A percentile compares a stretch with the other conserved stretches of the same genome.
Conservation (phyloP, 1,140 invertebrate genomes). For the Heliconius congener region DNA sequence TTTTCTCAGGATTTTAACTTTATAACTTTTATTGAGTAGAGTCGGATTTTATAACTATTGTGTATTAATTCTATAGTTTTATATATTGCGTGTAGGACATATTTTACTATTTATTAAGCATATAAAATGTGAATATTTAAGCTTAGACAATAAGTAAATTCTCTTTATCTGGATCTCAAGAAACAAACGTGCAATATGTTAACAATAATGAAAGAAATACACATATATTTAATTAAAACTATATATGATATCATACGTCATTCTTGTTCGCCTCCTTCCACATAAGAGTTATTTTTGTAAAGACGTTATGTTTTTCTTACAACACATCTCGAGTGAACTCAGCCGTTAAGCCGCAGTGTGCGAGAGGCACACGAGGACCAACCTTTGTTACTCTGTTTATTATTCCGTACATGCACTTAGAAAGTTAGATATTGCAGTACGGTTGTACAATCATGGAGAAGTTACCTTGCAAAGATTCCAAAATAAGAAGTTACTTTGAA, state of each 20-base stretch:
- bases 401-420: neutral
- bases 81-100: neutral
- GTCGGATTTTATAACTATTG: neutral
- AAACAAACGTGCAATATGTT: too few species aligned
- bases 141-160: too few species aligned
- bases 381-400: neutral
- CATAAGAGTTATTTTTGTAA: neutral
- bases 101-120: too few species aligned
- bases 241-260: too few species aligned
- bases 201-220: too few species aligned
- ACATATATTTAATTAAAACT: too few species aligned
- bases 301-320: neutral
- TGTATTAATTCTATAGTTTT: neutral
- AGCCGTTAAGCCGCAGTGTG: neutral
- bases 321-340: slow-evolving; percentile 4
- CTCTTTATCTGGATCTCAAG: too few species aligned
- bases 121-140: too few species aligned
- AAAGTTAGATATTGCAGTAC: neutral
- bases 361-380: neutral
- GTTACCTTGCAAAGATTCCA: neutral
- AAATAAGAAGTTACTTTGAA: neutral
- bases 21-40: neutral
- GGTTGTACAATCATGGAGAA: neutral
- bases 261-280: neutral
- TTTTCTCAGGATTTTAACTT: slow-evolving; percentile 1